Evolutionary conservation across 1,140 invertebrate species (phyloP).

Genomic region (Solenopsis fugax): DNA sequence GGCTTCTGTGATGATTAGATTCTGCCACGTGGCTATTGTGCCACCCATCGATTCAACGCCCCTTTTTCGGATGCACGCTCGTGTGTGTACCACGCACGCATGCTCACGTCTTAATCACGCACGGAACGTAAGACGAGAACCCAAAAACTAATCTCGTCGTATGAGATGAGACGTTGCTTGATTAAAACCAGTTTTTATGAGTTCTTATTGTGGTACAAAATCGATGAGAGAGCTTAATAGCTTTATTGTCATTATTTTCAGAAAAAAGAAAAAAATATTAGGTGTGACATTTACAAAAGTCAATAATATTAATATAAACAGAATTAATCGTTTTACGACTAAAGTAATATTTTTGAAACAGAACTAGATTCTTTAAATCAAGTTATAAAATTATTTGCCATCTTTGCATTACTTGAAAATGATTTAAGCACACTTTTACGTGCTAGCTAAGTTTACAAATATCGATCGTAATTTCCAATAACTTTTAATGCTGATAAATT

Average conservation of each 20-base stretch:
- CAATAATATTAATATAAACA: neutral
- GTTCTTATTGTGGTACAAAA: conserved; percentile 22
- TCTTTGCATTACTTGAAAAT: neutral
- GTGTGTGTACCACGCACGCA: conserved; percentile 31
- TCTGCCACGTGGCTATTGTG: conserved; percentile 81
- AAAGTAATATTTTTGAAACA: neutral
- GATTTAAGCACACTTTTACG: neutral
- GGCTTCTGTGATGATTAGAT: conserved; percentile 80
- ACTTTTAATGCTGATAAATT: neutral
- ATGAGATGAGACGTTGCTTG: conserved; percentile 6
- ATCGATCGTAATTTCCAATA: neutral
- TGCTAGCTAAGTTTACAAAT: neutral
- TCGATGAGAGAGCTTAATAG: conserved; percentile 14
- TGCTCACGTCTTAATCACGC: conserved; percentile 60
- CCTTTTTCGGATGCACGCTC: conserved; percentile 62
- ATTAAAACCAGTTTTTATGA: neutral
- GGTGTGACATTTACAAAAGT: neutral
- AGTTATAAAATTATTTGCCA: neutral
- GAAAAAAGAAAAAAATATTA: neutral
- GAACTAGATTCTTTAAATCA: neutral
- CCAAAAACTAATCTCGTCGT: conserved; percentile 54
- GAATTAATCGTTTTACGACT: neutral
- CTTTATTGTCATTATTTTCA: neutral
- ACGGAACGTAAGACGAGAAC: conserved; percentile 66
- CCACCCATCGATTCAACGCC: conserved; percentile 69